Evolutionary conservation across 1,140 invertebrate genomes (phyloP).

Genomic region (Semibalanus balanoides): DNA sequence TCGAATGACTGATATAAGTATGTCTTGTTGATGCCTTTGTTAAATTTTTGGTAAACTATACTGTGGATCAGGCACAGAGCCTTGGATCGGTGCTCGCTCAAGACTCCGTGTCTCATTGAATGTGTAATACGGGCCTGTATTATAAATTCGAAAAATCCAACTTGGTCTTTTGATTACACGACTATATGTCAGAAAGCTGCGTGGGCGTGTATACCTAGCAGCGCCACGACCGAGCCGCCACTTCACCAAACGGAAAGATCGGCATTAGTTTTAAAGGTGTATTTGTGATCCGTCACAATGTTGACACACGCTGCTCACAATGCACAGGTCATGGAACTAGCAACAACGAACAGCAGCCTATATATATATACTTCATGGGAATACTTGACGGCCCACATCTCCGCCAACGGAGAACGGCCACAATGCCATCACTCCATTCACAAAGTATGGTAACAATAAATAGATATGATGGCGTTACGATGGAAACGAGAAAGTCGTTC

Average conservation of each 20-base stretch:
- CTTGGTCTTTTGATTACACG: too few relatives aligned
- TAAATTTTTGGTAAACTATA: background rate
- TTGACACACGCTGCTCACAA: background rate
- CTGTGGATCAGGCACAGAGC: background rate
- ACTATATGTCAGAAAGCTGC: too few relatives aligned
- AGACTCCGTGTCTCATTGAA: background rate
- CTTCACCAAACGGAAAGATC: too few relatives aligned
- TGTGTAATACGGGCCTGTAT: background rate
- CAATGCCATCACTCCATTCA: background rate
- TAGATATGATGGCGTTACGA: background rate
- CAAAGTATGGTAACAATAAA: constrained; percentile 2
- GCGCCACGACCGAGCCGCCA: too few relatives aligned
- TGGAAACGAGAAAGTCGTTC: background rate
- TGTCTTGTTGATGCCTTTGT: background rate
- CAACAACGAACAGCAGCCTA: background rate
- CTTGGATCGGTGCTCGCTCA: background rate
- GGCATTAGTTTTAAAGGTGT: background rate
- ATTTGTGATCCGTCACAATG: background rate
- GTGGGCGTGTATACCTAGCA: too few relatives aligned
- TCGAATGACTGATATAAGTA: background rate
- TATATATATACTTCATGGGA: background rate
- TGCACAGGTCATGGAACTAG: background rate
- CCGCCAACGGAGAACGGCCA: background rate
- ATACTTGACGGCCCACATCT: background rate
- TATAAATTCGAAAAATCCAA: background rate